Evolutionary conservation across 2,113 vertebrate genomes (phyloP), one percentile per base, ranked within the genome.

Genomic region (Psittacula cyanocephala): DNA sequence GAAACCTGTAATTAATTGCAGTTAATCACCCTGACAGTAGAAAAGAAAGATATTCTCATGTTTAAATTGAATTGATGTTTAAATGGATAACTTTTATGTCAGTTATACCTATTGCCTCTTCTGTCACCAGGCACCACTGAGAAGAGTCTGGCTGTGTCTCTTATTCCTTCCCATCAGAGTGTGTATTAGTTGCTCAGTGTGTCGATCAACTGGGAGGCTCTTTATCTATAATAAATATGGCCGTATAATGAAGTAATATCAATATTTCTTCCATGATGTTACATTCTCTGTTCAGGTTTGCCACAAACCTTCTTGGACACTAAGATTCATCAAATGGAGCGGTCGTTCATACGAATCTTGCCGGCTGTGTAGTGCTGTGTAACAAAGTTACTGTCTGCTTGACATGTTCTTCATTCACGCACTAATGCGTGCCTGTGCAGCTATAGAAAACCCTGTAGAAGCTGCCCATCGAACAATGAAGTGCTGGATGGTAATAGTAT

Each of bases 111-210:
- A 4, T 17, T 49, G 10, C 20, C 9, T 74, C 39, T 69, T 31
- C 35, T 81, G 62, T 75, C 50, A 25, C 29, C n/a, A 4, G 24
- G 2, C 31, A 64, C 11, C 23, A 33, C 23, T 57, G 14, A 46
- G 10, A 53, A 41, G 3, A 8, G 13, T 20, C 41, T 69, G 13
- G 3, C 37, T 70, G 14, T 2, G 1, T 19, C 41, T 24, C 5
- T 53, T 64, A 10, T 4, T 20, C 35, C 9, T 19, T 57, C 14
- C 27, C 15, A 52, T 59, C 41, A 25, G 7, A 3, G 4, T 9
- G 18, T 1, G 0, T 28, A 29, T 31, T 3, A 62, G 6, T 9
- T 74, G 8, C 46, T 43, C 20, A n/a, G 17, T 43, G 7, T 31
- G 20, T 83, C 1, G 1, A 59, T 44, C 20, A 68, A 5, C 20